Evolutionary conservation across 2,113 vertebrate genomes (phyloP), one percentile per base, ranked within the genome.

Genomic region (Sinocyclocheilus anshuiensis): DNA sequence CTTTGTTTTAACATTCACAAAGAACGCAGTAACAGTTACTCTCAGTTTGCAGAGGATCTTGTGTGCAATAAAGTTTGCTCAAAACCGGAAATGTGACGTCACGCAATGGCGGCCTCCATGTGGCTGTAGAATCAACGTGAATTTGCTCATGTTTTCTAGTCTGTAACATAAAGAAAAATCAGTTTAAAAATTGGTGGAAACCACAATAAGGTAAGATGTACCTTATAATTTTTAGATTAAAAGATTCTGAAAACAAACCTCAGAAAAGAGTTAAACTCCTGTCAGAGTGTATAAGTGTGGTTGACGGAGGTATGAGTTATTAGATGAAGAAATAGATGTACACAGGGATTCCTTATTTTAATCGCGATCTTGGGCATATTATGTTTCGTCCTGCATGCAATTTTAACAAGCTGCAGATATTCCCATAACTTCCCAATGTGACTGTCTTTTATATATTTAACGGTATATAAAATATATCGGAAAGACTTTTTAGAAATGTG

Each of bases 51-150:
- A 50, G 22, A 71, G 1, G 22, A 48, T n/a, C 18, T 4, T 3
- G 16, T 9, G 10, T 15, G 45, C 22, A 71, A 84, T 84, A 87
- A 87, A 89, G 77, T 86, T 89, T 63, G 18, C 59, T 12, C 48
- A 53, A 77, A 81, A 10, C 69, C 88, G 83, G 85, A 87, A 85
- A 24, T 69, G n/a, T 18, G 1, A 15, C 26, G 6, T 86, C 9
- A 72, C 63, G 72, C 55, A 42, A 89, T 89, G 88, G 88, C 83
- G 50, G 53, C 83, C 4, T 50, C 77, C 85, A 36, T 87, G 26
- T 81, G 77, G 72, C 11, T 22, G 67, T 86, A 84, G 72, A 72
- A 53, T 50, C 72, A 85, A 77, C 88, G 88, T 89, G 88, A 82
- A 71, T 74, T 24, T 39, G 26, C 65, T 13, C 26, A 16, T 74